These are phyloP conservation scores for Eulithis testata DNA, from an alignment of 2,888 invertebrate species.

Conservation along the genomic window DNA sequence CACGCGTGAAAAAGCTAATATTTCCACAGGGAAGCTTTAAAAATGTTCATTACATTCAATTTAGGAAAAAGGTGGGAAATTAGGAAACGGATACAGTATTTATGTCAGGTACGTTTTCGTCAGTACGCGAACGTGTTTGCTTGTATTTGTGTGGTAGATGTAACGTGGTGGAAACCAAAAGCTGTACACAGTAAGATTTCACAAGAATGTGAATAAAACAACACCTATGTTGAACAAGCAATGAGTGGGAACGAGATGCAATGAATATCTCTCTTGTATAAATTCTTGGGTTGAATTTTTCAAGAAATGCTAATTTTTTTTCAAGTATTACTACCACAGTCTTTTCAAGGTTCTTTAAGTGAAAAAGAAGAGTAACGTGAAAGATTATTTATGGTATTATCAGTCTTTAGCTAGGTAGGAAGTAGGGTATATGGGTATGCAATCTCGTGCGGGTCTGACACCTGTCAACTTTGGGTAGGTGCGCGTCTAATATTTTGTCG, in stretches of 20 bases:
- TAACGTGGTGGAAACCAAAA: constrained; percentile 7
- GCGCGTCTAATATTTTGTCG: constrained; percentile 18
- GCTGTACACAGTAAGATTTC: neutral
- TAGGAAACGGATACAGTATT: constrained; percentile 37
- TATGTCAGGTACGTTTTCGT: constrained; percentile 23
- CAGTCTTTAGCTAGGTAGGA: neutral
- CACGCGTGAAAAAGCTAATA: constrained; percentile 64
- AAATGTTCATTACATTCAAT: constrained; percentile 62
- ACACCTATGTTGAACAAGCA: neutral
- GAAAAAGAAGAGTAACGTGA: neutral
- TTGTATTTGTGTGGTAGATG: constrained; percentile 7
- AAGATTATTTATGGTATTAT: constrained; percentile 5
- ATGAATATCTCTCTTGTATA: neutral
- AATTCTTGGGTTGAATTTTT: too few relatives aligned
- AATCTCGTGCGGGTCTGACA: constrained; percentile 20
- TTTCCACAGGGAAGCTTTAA: constrained; percentile 57
- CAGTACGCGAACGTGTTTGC: constrained; percentile 10
- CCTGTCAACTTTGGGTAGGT: constrained; percentile 20
- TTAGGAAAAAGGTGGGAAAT: constrained; percentile 46
- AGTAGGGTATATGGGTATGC: neutral
- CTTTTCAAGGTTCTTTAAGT: too few relatives aligned
- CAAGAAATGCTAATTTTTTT: too few relatives aligned
- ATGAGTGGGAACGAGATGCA: neutral
- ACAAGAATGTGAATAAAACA: neutral
- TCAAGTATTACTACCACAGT: too few relatives aligned